Conservation (phyloP, 2,888 invertebrate species). For the Thysanoteuthis rhombus region DNA sequence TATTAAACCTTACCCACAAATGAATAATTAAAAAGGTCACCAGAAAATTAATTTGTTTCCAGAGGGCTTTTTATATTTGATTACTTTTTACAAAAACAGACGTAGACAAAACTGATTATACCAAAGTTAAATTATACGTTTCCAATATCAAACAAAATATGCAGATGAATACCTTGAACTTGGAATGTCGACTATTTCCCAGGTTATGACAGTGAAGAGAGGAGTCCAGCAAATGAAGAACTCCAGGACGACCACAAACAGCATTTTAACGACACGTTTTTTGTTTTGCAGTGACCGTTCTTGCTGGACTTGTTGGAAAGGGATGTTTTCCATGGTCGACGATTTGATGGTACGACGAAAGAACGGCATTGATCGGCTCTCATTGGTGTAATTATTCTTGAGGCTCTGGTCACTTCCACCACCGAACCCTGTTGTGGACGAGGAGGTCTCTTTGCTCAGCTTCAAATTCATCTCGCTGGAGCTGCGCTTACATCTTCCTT, state of each 20-base stretch:
- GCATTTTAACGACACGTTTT: slow-evolving; percentile 74
- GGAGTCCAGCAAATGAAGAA: slow-evolving; percentile 94
- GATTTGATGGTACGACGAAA: slow-evolving; percentile 70
- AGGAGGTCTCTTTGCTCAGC: not conserved
- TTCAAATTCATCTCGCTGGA: not conserved
- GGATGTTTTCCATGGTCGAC: slow-evolving; percentile 32
- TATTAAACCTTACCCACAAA: too few relatives aligned
- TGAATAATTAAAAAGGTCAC: too few relatives aligned
- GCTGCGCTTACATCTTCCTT: not conserved
- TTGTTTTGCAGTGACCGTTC: slow-evolving; percentile 79
- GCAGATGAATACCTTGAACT: not conserved
- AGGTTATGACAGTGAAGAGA: slow-evolving; percentile 81
- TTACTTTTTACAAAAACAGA: too few relatives aligned
- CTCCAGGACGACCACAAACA: slow-evolving; percentile 86
- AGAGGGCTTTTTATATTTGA: too few relatives aligned
- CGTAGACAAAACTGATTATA: too few relatives aligned
- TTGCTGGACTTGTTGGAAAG: slow-evolving; percentile 74
- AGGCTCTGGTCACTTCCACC: slow-evolving; percentile 73
- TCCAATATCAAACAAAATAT: too few relatives aligned
- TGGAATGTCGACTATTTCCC: slow-evolving; percentile 77
- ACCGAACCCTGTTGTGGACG: not conserved
- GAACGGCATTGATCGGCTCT: slow-evolving; percentile 80
- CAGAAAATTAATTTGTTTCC: too few relatives aligned
- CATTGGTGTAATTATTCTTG: slow-evolving; percentile 84
- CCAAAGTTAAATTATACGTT: too few relatives aligned